Conservation (phyloP, 2,888 invertebrate genomes). For the Polydrusus cervinus region DNA sequence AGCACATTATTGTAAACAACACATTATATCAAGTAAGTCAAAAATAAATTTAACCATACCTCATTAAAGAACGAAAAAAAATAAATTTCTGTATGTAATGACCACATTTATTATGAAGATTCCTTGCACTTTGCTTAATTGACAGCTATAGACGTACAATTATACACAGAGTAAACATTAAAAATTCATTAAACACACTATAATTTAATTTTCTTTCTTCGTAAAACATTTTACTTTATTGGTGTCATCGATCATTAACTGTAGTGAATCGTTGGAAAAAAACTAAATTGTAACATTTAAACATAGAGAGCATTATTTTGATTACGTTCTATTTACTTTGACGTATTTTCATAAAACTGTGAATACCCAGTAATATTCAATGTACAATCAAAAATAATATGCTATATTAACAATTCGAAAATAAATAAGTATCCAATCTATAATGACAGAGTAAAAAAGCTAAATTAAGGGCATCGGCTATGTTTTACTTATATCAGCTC, state of each 20-base stretch:
- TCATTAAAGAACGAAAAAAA: too few relatives aligned
- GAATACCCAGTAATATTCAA: background rate
- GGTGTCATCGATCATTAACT: constrained; percentile 20
- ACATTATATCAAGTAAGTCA: background rate
- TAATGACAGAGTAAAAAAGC: too few relatives aligned
- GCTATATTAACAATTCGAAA: background rate
- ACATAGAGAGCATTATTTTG: background rate
- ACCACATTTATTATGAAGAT: background rate
- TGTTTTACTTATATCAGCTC: too few relatives aligned
- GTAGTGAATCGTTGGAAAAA: background rate
- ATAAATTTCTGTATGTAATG: background rate
- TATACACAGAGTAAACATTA: background rate
- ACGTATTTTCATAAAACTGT: background rate
- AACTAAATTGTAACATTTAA: constrained; percentile 4
- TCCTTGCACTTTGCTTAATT: background rate
- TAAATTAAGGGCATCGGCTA: too few relatives aligned
- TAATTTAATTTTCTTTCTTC: constrained; percentile 1
- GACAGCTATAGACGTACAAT: background rate
- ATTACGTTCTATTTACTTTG: constrained; percentile 6
- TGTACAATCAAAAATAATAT: background rate
- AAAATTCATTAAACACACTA: background rate
- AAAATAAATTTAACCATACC: too few relatives aligned
- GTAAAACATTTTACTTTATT: background rate
- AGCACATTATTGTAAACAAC: background rate
- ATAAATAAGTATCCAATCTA: background rate